phyloP scores from a whole-genome alignment of 2,113 vertebrate genomes.

The Paradoxurus hermaphroditus region DNA sequence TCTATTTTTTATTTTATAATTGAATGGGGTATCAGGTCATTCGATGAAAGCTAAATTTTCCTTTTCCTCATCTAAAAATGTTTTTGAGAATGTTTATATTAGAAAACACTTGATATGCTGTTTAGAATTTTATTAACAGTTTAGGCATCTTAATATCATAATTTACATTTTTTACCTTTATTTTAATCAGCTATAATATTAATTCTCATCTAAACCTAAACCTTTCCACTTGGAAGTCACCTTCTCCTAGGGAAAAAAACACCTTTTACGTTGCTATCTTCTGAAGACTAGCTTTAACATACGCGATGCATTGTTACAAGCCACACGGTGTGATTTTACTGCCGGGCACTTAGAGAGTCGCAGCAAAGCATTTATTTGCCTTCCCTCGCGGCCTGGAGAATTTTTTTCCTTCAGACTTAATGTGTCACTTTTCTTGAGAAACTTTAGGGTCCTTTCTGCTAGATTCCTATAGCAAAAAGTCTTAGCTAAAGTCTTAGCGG shows the following conservation, averaged over 20 bases:
- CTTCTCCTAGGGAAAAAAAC: background rate
- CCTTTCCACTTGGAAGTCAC: background rate
- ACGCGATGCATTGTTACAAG: background rate
- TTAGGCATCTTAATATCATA: background rate
- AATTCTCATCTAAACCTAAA: background rate
- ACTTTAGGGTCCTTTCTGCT: background rate
- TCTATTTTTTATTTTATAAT: background rate
- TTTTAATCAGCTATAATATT: background rate
- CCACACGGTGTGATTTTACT: background rate
- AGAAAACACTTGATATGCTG: background rate
- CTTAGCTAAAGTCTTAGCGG: background rate
- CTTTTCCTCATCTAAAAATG: background rate
- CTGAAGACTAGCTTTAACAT: background rate
- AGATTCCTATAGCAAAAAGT: background rate
- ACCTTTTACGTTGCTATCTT: background rate
- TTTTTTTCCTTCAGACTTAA: background rate
- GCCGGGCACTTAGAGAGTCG: no score
- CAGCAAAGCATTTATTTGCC: background rate
- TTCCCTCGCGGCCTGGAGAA: background rate
- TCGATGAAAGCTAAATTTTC: background rate
- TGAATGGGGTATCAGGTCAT: background rate
- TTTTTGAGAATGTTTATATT: background rate
- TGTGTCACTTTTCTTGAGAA: background rate
- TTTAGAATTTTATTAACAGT: background rate
- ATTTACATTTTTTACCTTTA: background rate